A percentile compares a stretch with the other conserved stretches of the same genome.
These are phyloP conservation scores for Oligia fasciuncula DNA, from an alignment of 2,888 invertebrate genomes.

Conservation along the genomic window DNA sequence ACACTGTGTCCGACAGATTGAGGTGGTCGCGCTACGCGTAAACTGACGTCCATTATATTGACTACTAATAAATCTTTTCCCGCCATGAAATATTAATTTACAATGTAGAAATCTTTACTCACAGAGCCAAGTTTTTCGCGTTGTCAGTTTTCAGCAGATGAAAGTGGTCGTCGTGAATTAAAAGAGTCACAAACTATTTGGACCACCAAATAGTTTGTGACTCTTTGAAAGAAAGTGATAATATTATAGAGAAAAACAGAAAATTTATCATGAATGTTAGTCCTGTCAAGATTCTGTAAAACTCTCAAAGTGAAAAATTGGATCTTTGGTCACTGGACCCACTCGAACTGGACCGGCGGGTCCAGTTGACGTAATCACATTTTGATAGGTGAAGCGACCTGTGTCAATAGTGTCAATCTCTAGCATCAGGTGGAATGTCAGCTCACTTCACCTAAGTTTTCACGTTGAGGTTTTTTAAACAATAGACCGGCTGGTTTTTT, in stretches of 20 bases:
- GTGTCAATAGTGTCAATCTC: no score
- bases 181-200: background rate
- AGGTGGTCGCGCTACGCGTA: conserved; percentile 72
- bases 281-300: background rate
- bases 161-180: background rate
- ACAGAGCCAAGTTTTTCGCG: background rate
- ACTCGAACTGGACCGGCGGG: no score
- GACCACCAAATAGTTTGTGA: no score
- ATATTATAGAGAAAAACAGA: background rate
- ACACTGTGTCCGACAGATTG: conserved; percentile 84
- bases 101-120: background rate
- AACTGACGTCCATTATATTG: conserved; percentile 70
- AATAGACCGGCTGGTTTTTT: background rate
- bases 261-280: background rate
- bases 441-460: background rate
- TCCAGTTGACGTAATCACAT: no score
- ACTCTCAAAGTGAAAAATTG: background rate
- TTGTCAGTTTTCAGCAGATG: background rate
- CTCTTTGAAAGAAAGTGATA: background rate
- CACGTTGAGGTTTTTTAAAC: background rate
- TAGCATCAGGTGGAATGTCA: background rate
- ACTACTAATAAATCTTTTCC: conserved; percentile 52
- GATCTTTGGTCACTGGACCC: no score
- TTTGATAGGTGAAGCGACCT: no score
- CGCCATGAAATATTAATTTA: conserved; percentile 16